These are phyloP conservation scores for Phalacrocorax pelagicus DNA, from an alignment of 2,113 vertebrate genomes.

Conservation along the genomic window DNA sequence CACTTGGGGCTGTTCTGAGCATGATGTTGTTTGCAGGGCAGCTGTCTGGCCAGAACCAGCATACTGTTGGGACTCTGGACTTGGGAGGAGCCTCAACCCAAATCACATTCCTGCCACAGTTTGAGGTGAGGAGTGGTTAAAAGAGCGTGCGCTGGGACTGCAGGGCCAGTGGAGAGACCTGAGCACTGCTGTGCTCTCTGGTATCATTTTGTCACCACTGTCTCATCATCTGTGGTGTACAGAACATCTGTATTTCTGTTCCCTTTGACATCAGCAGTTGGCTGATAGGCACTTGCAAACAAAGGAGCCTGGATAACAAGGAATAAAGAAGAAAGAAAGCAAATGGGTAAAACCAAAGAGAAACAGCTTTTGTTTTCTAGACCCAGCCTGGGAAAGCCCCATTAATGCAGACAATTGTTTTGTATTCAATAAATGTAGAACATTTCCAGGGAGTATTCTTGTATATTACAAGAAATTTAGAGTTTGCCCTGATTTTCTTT, in stretches of 20 bases:
- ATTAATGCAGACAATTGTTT: background rate
- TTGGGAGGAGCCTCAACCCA: constrained; percentile 96
- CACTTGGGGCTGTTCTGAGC: constrained; percentile 5
- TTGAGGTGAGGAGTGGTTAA: constrained; percentile 79
- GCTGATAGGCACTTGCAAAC: background rate
- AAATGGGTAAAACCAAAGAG: background rate
- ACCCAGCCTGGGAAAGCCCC: background rate
- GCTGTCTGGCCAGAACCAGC: constrained; percentile 83
- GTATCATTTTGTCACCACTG: background rate
- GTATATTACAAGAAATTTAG: background rate
- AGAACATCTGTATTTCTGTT: background rate
- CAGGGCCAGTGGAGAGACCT: background rate
- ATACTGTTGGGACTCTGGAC: constrained; percentile 92
- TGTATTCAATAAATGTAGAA: background rate
- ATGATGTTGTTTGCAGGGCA: constrained; percentile 81
- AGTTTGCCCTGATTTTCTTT: background rate
- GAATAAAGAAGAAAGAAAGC: background rate
- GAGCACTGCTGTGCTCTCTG: background rate
- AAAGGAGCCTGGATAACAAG: background rate
- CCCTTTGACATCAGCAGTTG: constrained; percentile 6
- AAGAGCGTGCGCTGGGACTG: background rate
- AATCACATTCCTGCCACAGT: constrained; percentile 93
- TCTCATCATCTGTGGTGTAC: background rate
- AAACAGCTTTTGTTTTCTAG: constrained; percentile 14
- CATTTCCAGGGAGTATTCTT: background rate